Base-by-base conservation (phyloP, 2,888 invertebrate species). In the Yponomeuta cagnagella region DNA sequence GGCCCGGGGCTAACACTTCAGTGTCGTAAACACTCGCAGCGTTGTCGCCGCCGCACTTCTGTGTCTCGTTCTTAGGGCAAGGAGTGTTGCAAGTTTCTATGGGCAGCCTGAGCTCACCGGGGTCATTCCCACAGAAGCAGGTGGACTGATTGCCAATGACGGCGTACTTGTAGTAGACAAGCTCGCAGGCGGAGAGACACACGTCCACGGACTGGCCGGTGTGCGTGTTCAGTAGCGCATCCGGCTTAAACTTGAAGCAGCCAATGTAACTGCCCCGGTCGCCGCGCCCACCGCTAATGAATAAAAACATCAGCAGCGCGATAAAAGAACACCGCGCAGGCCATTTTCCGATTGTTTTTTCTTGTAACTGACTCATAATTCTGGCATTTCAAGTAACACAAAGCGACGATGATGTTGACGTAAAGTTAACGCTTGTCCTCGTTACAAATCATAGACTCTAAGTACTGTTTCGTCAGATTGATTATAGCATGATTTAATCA, bases 11-110 rank as follows among this genome's bases (percentile, higher is more conserved):
- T 65, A 81, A 78, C n/a, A 93, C 84, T 58, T 94, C 94, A 0
- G 95, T 95, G 65, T 94, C 93, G 78, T 96, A 96, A 48, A 96
- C 94, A 75, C 94, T 95, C 71, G 94, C 94, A 0, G 94, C 93
- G 1, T 92, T 85, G 12, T 37, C 31, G 0, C 96, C 96, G 1
- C 96, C 96, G 79, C 96, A 96, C 73, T 92, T 92, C 77, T 94
- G 93, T 0, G 89, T 89, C 52, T 92, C 90, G 79, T 95, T 94
- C 72, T 93, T 93, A 9, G 91, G 88, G 76, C 96, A 96, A 0
- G 92, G 89, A 12, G 87, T 92, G 74, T 88, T 88, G 77, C 95
- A 95, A 1, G 88, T 79, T 2, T 87, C 85, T 15, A 81, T 76
- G 5, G 91, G 90, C 71, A 93, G 79, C 70, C 86, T 81, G 67